Percentiles rank a stretch among this genome's conserved stretches.
phyloP scores from a whole-genome alignment of 2,888 invertebrate species.

The Sialis lutaria region DNA sequence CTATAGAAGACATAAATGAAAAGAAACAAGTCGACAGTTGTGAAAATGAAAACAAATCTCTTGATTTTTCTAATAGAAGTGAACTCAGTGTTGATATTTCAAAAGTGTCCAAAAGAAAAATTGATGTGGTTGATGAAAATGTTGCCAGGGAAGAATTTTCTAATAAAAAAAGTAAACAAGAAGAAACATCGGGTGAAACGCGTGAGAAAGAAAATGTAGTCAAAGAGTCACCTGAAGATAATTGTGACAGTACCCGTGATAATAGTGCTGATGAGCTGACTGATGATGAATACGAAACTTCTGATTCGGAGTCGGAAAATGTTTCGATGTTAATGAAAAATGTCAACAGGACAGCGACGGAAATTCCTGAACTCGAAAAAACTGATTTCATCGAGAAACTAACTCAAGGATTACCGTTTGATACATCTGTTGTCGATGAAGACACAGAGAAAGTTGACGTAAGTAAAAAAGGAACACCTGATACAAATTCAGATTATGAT shows the following conservation, averaged over 20 bases:
- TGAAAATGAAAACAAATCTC: slow-evolving; percentile 24
- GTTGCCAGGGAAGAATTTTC: slow-evolving; percentile 23
- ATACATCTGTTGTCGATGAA: neutral
- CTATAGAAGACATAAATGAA: slow-evolving; percentile 21
- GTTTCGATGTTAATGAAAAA: slow-evolving; percentile 21
- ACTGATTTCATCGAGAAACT: slow-evolving; percentile 9
- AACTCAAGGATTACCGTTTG: slow-evolving; percentile 5
- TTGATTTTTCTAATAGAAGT: slow-evolving; percentile 24
- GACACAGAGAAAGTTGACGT: neutral
- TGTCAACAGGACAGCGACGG: slow-evolving; percentile 18
- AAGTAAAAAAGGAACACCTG: neutral
- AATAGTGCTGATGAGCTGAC: slow-evolving; percentile 6
- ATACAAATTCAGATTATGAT: slow-evolving; percentile 24
- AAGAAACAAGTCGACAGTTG: slow-evolving; percentile 22
- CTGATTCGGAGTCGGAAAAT: slow-evolving; percentile 7
- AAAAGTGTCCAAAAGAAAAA: slow-evolving; percentile 12
- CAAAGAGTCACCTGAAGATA: neutral
- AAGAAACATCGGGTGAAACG: neutral
- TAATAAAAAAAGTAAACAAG: slow-evolving; percentile 10
- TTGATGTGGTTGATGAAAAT: slow-evolving; percentile 18
- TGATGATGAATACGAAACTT: slow-evolving; percentile 8
- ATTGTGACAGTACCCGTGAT: neutral
- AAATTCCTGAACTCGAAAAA: slow-evolving; percentile 20
- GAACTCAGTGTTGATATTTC: slow-evolving; percentile 19
- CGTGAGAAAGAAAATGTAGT: neutral